Evolutionary conservation across 2,797 vertebrate genomes (phyloP).

Genomic region (Thunnus albacares): DNA sequence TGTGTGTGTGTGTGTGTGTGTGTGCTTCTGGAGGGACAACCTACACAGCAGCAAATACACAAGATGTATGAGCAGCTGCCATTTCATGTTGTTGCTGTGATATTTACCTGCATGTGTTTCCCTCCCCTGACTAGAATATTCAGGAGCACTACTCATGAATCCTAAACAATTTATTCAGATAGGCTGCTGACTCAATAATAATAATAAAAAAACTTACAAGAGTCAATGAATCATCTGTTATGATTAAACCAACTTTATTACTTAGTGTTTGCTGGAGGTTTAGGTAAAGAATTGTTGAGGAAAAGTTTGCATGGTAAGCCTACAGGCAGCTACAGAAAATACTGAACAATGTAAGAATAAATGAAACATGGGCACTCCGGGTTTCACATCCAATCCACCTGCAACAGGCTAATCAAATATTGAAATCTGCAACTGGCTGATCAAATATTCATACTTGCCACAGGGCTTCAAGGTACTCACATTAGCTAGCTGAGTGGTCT

Average conservation of each 20-base stretch:
- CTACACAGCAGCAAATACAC: slow-evolving; percentile 11
- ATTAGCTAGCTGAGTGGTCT: slow-evolving; percentile 58
- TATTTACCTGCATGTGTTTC: slow-evolving; percentile 27
- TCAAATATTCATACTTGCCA: slow-evolving; percentile 77
- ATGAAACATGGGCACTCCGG: not conserved
- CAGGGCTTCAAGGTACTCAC: slow-evolving; percentile 62
- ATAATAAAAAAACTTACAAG: not conserved
- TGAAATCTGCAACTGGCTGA: slow-evolving; percentile 70
- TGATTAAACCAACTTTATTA: not conserved
- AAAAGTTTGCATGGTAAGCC: not conserved
- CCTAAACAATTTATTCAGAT: slow-evolving; percentile 3
- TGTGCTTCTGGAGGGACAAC: slow-evolving; percentile 26
- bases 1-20: not conserved
- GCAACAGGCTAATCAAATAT: slow-evolving; percentile 76
- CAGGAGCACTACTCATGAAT: not conserved
- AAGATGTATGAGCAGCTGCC: slow-evolving; percentile 19
- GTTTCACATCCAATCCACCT: slow-evolving; percentile 50
- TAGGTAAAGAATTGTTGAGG: not conserved
- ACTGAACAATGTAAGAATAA: slow-evolving; percentile 14
- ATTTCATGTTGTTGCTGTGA: slow-evolving; percentile 14
- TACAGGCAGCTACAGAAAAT: not conserved
- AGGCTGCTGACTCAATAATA: not conserved
- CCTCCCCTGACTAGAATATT: slow-evolving; percentile 9
- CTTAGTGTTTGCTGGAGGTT: not conserved
- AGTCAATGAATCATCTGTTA: slow-evolving; percentile 3